Evolutionary conservation across 2,797 vertebrate genomes (phyloP), one percentile per base, ranked within the genome.

Genomic region (Zenarchopterus dispar): DNA sequence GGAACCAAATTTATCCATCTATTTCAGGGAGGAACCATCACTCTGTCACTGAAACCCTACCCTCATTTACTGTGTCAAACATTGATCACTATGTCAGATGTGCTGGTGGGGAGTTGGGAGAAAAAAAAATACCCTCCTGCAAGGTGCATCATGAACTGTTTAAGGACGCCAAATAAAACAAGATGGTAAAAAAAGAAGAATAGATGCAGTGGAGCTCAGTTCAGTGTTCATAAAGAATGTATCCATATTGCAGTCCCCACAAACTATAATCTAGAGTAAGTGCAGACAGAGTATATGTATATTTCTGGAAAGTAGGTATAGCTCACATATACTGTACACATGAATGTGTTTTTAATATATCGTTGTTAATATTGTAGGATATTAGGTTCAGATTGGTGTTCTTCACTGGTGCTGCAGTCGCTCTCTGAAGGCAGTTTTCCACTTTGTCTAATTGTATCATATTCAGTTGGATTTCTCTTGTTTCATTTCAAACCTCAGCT

Each of bases 341-440:
- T 62, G 54, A 81, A 80, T 88, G 87, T 91, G 87, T 90, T 91
- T 87, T 86, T 73, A 79, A 69, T 82, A 75, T 85, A 62, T 80
- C 66, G 67, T 85, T 75, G 61, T 39, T 39, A 39, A 84, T 82
- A 47, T 65, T 77, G 86, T 84, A 77, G 71, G 81, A 44, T 59
- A 63, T 51, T 63, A 87, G 60, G 68, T 51, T 78, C 74, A 63
- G 62, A 55, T 83, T 72, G 70, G 79, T 86, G 36, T 83, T 82
- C 69, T 44, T 56, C 36, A 22, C 51, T 15, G 28, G 43, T 23
- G 47, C 56, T 58, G 0, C 60, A 48, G 66, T 58, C 45, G 0
- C 49, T 71, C 68, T 76, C 63, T 42, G 54, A 39, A 60, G 62
- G 41, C 67, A 66, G 54, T 75, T 77, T 81, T 75, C 56, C 75